Conservation (phyloP, 2,888 invertebrate genomes). For the Perizoma affinitatum region DNA sequence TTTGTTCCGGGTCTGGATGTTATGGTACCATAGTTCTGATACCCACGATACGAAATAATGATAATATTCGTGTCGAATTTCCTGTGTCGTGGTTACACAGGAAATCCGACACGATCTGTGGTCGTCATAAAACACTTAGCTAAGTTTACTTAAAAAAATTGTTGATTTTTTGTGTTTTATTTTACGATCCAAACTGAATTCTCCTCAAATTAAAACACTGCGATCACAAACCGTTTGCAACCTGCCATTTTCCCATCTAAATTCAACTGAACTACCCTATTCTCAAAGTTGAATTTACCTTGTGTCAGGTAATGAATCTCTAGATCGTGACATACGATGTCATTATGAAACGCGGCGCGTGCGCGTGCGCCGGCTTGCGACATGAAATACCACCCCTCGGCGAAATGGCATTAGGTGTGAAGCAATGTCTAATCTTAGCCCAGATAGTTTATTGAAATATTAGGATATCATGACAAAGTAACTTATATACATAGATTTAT, state of each 20-base stretch:
- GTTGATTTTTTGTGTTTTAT: no score
- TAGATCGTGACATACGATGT: slow-evolving; percentile 59
- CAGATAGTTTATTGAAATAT: background rate
- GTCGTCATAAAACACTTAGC: no score
- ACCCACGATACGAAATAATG: no score
- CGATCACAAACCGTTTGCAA: slow-evolving; percentile 1
- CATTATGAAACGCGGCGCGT: slow-evolving; percentile 44
- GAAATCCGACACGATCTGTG: no score
- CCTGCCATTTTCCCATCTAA: background rate
- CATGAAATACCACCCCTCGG: slow-evolving; percentile 33
- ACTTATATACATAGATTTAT: no score
- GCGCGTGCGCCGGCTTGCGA: slow-evolving; percentile 51
- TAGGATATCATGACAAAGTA: no score
- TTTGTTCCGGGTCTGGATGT: no score
- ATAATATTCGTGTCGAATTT: no score
- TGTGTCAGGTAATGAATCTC: slow-evolving; percentile 19
- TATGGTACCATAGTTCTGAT: no score
- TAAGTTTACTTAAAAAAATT: no score
- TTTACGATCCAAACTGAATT: background rate
- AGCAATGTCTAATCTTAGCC: slow-evolving; percentile 18
- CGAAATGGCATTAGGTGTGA: slow-evolving; percentile 28
- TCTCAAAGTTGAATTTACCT: slow-evolving; percentile 21
- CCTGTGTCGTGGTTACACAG: no score
- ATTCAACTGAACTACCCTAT: background rate
- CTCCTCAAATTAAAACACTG: slow-evolving; percentile 7